Base-by-base conservation (phyloP, 2,888 invertebrate species). In the Bedellia somnulentella region DNA sequence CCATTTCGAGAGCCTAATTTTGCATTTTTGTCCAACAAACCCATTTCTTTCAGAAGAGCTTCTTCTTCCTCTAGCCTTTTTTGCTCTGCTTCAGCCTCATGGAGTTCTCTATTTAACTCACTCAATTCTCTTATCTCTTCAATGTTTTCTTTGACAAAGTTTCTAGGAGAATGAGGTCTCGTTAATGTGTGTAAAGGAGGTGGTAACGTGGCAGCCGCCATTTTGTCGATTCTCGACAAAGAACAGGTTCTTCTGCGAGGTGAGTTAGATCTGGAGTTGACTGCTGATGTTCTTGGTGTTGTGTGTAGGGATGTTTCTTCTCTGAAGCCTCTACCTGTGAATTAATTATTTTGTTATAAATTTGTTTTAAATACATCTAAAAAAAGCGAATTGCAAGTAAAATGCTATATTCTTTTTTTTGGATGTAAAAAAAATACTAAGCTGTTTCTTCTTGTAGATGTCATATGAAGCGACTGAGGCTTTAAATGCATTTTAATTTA, bases 301-400 rank as follows among this genome's bases (percentile, higher is more conserved):
- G 66, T 78, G 36, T 80, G 79, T 8, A 80, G 64, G 4, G 81
- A 80, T 4, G 73, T 75, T 21, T 70, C 70, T 53, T 68, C 70
- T 42, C 67, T 54, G 37, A 67, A 83, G 64, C 49, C 82, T 63
- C 48, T 78, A 55, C 73, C 73, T 73, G 32, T 5, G 40, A 34
- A 32, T 37, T 39, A 35, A 38, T 13, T 6, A 24, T 17, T 21
- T 24, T 27, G 27, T n/a, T n/a, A n/a, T n/a, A n/a, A n/a, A n/a
- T n/a, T n/a, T n/a, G n/a, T n/a, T n/a, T n/a, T n/a, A n/a, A n/a
- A n/a, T n/a, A n/a, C n/a, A n/a, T n/a, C n/a, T n/a, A n/a, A n/a
- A n/a, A n/a, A n/a, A n/a, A n/a, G n/a, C n/a, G n/a, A n/a, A n/a
- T n/a, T n/a, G n/a, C n/a, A n/a, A n/a, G n/a, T n/a, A n/a, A n/a